A percentile compares a stretch with the other conserved stretches of the same genome.
Conservation (phyloP, 1,140 invertebrate genomes). For the Paraescarpia echinospica region DNA sequence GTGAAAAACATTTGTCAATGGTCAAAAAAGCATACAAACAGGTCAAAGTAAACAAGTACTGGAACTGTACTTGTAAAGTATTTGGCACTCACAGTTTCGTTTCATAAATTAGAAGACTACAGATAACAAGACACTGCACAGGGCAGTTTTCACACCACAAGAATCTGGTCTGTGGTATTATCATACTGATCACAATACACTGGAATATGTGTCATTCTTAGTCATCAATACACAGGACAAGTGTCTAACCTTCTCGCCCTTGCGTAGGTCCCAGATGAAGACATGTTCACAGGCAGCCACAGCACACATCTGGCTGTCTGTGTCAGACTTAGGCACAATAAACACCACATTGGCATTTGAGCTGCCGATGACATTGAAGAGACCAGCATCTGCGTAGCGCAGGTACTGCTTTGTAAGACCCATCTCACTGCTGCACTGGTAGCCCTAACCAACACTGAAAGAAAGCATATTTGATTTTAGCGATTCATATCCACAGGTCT, state of each 20-base stretch:
- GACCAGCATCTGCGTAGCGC: constrained; percentile 72
- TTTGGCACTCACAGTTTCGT: too few relatives aligned
- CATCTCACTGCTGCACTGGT: constrained; percentile 64
- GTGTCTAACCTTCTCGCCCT: constrained; percentile 77
- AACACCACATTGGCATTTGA: constrained; percentile 76
- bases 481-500: too few relatives aligned
- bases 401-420: constrained; percentile 96
- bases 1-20: too few relatives aligned
- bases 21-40: too few relatives aligned
- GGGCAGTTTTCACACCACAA: too few relatives aligned
- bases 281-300: constrained; percentile 90
- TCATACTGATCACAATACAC: not conserved
- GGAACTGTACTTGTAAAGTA: too few relatives aligned
- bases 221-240: not conserved
- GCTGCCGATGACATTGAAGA: constrained; percentile 83
- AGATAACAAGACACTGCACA: too few relatives aligned
- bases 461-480: not conserved
- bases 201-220: not conserved
- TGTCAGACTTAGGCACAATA: constrained; percentile 68
- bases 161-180: not conserved
- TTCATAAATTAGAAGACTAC: too few relatives aligned
- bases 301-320: constrained; percentile 80
- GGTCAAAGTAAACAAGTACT: too few relatives aligned
- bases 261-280: constrained; percentile 89
- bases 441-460: not conserved